Base-by-base conservation (phyloP, 1,140 invertebrate species). In the Eulimnadia texana region DNA sequence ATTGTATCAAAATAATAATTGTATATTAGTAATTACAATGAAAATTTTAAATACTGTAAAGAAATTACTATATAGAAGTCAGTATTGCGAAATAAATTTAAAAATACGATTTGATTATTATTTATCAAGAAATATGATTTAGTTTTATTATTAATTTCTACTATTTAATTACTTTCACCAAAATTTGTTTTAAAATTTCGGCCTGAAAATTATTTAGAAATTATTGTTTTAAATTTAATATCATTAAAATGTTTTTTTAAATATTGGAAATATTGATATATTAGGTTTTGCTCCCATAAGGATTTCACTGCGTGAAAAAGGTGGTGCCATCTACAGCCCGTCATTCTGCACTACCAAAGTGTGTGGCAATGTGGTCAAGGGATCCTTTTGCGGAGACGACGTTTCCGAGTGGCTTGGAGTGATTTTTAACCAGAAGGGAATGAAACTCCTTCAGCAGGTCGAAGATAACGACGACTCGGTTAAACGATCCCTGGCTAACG, bases 321-420 rank as follows among this genome's bases (percentile, higher is more conserved):
- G 62, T 49, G 23, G 53, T n/a, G 24, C 54, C n/a, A 50, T 54
- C 2, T 25, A 28, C 10, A n/a, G 70, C 73, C 52, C 33, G 33
- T 69, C 71, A 2, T 65, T 84, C 16, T 88, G 84, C 67, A 77
- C 78, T 63, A 86, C 82, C 67, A 88, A 89, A 80, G 82, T 94
- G n/a, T 94, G 91, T 70, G 83, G 84, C 16, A 88, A 91, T 68
- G 80, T 79, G 66, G 78, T 94, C 0, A 74, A 83, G 67, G 87
- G 86, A 1, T 75, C 77, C 56, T 89, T 95, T 72, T 94, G 90
- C 74, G 93, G 93, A 2, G 78, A 84, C 23, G 78, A 82, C 65
- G 82, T 85, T 19, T 82, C 84, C 0, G 71, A 79, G 59, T 94
- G 91, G 91, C 71, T 95, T 9, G 80, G 79, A 33, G 72, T 79